Conservation (phyloP, 2,113 vertebrate species). For the Anseranas semipalmata region DNA sequence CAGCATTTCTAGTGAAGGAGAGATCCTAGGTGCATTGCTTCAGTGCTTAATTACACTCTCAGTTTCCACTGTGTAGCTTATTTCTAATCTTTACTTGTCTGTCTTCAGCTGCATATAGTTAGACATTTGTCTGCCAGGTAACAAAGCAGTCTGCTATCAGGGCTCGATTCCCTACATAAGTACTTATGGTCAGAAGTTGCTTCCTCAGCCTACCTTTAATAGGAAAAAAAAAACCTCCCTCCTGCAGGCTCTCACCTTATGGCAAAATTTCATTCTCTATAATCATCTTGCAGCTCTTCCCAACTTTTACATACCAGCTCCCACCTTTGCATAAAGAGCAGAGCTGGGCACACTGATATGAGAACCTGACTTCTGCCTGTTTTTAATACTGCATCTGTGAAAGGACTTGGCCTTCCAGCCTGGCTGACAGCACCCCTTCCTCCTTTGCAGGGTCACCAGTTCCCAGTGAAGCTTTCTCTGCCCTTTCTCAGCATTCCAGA, state of each 20-base stretch:
- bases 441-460: neutral
- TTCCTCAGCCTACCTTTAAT: neutral
- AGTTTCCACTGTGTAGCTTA: neutral
- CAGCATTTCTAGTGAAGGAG: neutral
- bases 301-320: neutral
- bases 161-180: accelerated
- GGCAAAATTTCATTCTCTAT: neutral
- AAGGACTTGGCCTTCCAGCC: neutral
- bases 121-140: neutral
- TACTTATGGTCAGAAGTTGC: neutral
- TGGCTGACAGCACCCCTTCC: neutral
- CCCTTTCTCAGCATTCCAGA: neutral
- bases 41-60: slow-evolving; percentile 14
- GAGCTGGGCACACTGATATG: neutral
- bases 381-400: neutral
- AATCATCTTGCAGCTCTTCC: neutral
- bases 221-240: neutral
- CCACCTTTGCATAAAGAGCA: neutral
- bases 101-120: neutral
- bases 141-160: neutral
- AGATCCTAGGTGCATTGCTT: neutral
- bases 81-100: slow-evolving; percentile 16
- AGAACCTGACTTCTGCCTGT: neutral
- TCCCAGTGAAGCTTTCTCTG: neutral
- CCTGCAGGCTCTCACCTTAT: neutral